phyloP scores from a whole-genome alignment of 2,797 vertebrate genomes.

The Phylloscopus collybita region DNA sequence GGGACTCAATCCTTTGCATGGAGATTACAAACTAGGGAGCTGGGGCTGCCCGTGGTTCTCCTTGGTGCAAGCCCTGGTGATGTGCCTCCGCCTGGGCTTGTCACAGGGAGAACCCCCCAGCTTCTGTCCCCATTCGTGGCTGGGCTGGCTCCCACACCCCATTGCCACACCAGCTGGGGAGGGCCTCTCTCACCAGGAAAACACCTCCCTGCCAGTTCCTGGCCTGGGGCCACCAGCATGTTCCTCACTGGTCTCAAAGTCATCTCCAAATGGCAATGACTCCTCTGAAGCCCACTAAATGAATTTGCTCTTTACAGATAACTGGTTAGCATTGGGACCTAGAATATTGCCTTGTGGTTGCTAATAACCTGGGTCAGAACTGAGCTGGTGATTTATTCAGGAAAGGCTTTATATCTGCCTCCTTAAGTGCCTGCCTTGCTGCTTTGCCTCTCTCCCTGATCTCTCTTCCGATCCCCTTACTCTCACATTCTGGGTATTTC shows the following conservation, averaged over 20 bases:
- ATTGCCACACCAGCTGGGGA: background rate
- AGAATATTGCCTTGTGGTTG: background rate
- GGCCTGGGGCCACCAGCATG: background rate
- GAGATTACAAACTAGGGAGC: background rate
- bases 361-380: conserved; percentile 6
- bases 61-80: fast-evolving
- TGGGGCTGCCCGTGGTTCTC: background rate
- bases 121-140: background rate
- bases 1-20: background rate
- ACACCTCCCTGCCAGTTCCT: background rate
- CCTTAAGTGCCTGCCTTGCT: conserved; percentile 8
- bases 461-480: background rate
- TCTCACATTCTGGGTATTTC: conserved; percentile 21
- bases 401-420: background rate
- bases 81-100: background rate
- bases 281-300: background rate
- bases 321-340: background rate
- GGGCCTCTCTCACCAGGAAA: background rate
- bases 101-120: fast-evolving
- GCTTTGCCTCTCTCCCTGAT: background rate
- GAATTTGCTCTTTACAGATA: conserved; percentile 12
- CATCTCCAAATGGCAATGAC: background rate
- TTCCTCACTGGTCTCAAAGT: fast-evolving
- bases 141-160: background rate
- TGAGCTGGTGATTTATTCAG: conserved; percentile 18